Evolutionary conservation across 1,140 invertebrate species (phyloP), one percentile per base, ranked within the genome.

Genomic region (Drosophila insularis): DNA sequence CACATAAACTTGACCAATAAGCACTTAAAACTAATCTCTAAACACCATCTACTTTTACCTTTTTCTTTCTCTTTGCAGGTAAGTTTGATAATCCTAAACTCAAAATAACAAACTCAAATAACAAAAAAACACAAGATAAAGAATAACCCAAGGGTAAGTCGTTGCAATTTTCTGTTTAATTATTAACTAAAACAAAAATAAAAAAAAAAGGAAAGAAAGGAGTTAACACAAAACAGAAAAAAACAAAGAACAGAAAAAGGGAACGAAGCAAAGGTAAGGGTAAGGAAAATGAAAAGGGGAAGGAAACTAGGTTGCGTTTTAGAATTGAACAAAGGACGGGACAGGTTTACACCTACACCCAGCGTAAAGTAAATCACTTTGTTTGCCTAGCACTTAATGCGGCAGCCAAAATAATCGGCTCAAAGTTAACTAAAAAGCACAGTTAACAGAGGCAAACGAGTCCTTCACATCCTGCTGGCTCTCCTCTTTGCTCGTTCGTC

Each of bases 111-210:
- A 76, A 76, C 50, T 71, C 50, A 55, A 59, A 7, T 37, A 37
- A 31, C n/a, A 4, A 54, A 21, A 37, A 40, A 40, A 67, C 35
- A 13, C 17, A 69, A 58, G 27, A 35, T 14, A 21, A 63, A 58
- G 43, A 21, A 39, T 17, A 61, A 77, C 76, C n/a, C 17, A 37
- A 21, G 60, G 74, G 74, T 77, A 77, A 78, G 74, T 58, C 68
- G 78, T 79, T 82, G 74, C 79, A 82, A 81, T 82, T 81, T 82
- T 60, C 63, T 65, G 74, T 70, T 77, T 77, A 85, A 85, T 85
- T 84, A 85, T 80, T 77, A 68, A 84, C 32, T 10, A 35, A 72
- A 71, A 69, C 75, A 19, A 58, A 58, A 58, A 35, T 11, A 35
- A 35, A 19, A 56, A 32, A 21, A 53, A 56, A 31, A 4, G 27